Evolutionary conservation across 1,140 invertebrate genomes (phyloP).

Genomic region (Caenorhabditis inopinata): DNA sequence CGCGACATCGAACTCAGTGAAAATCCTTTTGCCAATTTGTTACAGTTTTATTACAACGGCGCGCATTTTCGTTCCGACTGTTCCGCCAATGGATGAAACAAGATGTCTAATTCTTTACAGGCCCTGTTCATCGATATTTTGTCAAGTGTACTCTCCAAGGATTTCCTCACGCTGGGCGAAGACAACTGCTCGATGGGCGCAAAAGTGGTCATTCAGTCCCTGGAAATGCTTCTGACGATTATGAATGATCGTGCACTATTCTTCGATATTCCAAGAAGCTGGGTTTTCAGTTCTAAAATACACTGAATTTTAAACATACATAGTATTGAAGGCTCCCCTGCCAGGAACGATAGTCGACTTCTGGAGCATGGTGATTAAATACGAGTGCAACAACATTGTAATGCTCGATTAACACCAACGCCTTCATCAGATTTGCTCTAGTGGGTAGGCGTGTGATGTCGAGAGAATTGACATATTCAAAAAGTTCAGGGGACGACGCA

Average conservation of each 20-base stretch:
- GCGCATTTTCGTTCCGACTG: too few relatives aligned
- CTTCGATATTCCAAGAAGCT: too few relatives aligned
- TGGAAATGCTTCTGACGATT: slow-evolving; percentile 47
- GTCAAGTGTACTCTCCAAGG: slow-evolving; percentile 13
- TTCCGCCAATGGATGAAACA: too few relatives aligned
- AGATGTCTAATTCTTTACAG: too few relatives aligned
- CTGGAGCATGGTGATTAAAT: slow-evolving; percentile 18
- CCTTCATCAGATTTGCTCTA: slow-evolving; percentile 41
- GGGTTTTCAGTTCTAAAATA: slow-evolving; percentile 38
- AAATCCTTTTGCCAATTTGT: too few relatives aligned
- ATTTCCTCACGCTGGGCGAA: background rate
- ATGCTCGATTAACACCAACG: slow-evolving; percentile 46
- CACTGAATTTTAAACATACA: slow-evolving; percentile 46
- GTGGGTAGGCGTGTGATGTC: slow-evolving; percentile 15
- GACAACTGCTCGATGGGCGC: background rate
- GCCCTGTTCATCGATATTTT: slow-evolving; percentile 16
- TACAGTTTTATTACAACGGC: too few relatives aligned
- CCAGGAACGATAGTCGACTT: slow-evolving; percentile 40
- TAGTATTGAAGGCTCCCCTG: slow-evolving; percentile 41
- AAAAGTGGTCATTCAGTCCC: slow-evolving; percentile 29
- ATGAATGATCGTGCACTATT: slow-evolving; percentile 47
- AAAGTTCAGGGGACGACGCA: slow-evolving; percentile 13
- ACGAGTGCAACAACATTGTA: slow-evolving; percentile 2
- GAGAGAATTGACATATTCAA: background rate
- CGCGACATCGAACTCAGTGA: too few relatives aligned